Base-by-base conservation (phyloP, 2,113 vertebrate species). In the Zapus hudsonius region DNA sequence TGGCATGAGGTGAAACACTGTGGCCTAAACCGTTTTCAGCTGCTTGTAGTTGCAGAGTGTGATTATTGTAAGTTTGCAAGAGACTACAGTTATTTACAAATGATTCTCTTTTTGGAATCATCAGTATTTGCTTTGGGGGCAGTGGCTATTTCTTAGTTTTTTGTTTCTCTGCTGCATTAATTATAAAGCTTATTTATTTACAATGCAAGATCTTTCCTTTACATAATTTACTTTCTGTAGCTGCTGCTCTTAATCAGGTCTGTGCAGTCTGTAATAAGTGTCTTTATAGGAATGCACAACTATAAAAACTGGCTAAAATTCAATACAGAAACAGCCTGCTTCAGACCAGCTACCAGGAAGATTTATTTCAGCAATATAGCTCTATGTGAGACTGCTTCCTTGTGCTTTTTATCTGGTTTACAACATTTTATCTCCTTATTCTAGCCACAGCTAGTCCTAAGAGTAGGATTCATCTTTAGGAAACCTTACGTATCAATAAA, bases 311-410 rank as follows among this genome's bases (percentile, higher is more conserved):
- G 52, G 80, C 81, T 90, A 92, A 96, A 96, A 95, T 95, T 90
- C 93, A 95, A 95, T 91, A 94, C 89, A 94, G 1, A 82, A 95
- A 96, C 73, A 0, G 20, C 78, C 57, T 95, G 33, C 74, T 96
- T 96, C 79, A 61, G 4, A 61, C 70, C 78, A 96, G 96, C 95
- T 79, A 96, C 94, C 63, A 83, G 91, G 33, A 96, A 97, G 95
- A 97, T 97, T 97, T 95, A 96, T 97, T 95, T 96, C 91, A 94
- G 95, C 93, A 96, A 96, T 97, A 96, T 95, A 78, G 73, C 70
- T 96, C 91, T 87, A 73, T 74, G 76, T 75, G 87, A 95, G 82
- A 69, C 87, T 96, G 87, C 84, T 91, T 84, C 94, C 90, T 95
- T 91, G 89, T 95, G 84, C 94, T 96, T 94, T 96, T 95, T 95